Conservation (phyloP, 1,140 invertebrate species). For the Heliconius melpomene region DNA sequence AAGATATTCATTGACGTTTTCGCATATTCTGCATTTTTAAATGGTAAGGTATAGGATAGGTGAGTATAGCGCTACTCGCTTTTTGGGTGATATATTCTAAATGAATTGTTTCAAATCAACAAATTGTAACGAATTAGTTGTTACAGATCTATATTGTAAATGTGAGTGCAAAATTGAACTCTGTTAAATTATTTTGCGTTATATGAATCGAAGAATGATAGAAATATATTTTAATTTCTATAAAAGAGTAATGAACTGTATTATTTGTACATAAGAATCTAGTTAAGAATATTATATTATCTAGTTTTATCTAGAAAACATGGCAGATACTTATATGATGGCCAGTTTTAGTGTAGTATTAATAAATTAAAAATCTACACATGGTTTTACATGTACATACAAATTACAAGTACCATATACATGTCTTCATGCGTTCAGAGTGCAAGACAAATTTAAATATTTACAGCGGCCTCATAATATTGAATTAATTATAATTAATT, state of each 20-base stretch:
- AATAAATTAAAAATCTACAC: conserved; percentile 82
- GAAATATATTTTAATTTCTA: conserved; percentile 81
- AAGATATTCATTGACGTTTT: conserved; percentile 79
- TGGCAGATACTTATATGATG: conserved; percentile 82
- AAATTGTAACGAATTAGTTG: conserved; percentile 66
- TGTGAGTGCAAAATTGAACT: conserved; percentile 81
- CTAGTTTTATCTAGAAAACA: conserved; percentile 81
- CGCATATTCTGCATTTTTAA: conserved; percentile 81
- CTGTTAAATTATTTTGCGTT: conserved; percentile 83
- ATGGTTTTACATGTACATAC: conserved; percentile 82
- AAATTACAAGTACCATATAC: conserved; percentile 57
- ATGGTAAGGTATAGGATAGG: conserved; percentile 73
- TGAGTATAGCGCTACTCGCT: conserved; percentile 76
- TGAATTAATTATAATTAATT: neutral
- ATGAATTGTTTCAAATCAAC: conserved; percentile 74
- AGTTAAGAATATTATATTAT: conserved; percentile 82
- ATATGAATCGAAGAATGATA: conserved; percentile 81
- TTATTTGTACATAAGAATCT: conserved; percentile 82
- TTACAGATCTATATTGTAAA: conserved; percentile 79
- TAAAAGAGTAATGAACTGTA: conserved; percentile 80
- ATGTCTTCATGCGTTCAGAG: conserved; percentile 51
- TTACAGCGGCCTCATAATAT: neutral
- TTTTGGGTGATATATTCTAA: conserved; percentile 80
- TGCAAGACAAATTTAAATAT: conserved; percentile 29
- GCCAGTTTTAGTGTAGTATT: conserved; percentile 82